Base-by-base conservation (phyloP, 2,797 vertebrate genomes). In the Onychomys arenicola region DNA sequence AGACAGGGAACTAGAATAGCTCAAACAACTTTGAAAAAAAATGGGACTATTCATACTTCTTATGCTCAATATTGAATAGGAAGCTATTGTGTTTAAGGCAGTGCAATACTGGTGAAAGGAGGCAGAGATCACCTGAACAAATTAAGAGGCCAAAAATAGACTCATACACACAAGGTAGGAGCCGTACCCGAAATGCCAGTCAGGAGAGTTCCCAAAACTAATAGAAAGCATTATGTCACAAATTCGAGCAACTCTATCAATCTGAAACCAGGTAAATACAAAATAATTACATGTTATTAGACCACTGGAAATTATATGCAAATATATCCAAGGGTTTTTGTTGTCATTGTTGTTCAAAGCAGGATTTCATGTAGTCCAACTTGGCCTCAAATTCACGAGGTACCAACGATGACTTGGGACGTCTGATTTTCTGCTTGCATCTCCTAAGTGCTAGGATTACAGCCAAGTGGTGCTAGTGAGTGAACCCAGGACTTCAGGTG, bases 191-290 rank as follows among this genome's bases (percentile, higher is more conserved):
- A 92, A 57, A 94, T 37, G 93, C 6, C 80, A 88, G 40, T 55
- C 55, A 94, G 93, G 69, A 87, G 69, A 80, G 83, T 87, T 95
- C 40, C 80, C 52, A 29, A 55, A 37, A 85, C 10, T 90, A 82
- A 84, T 55, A 37, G 61, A 95, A 87, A 11, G 69, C 59, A 96
- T 75, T 85, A 93, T 6, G 8, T 61, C 52, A 83, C 61, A 96
- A 77, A 95, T 89, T 91, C 73, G 93, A 88, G n/a, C 87, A 93
- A 10, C 40, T 95, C 55, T 91, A 61, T 67, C 59, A 95, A 59
- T 84, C 67, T 21, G 43, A 95, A 89, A 69, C 37, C 34, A 73
- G 61, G 89, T 29, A 91, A 90, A 94, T 49, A 90, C 11, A 92
- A 95, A 83, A 88, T 96, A 96, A 86, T 21, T 37, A 73, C 1